Evolutionary conservation across 1,140 invertebrate species (phyloP), one percentile per base, ranked within the genome.

Genomic region (Eupristina koningsbergeri): DNA sequence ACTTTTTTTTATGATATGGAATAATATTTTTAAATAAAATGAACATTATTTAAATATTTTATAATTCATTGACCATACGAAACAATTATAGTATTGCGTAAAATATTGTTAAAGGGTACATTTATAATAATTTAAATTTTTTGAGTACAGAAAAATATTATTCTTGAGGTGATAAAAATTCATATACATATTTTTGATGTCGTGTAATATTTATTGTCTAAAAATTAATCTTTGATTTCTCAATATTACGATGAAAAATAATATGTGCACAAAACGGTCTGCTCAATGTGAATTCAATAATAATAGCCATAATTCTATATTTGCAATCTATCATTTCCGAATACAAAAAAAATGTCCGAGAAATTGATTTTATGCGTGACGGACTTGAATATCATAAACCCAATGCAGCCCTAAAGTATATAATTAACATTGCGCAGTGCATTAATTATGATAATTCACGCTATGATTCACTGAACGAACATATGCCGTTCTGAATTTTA

Each of bases 391-490:
- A 41, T 71, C 3, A n/a, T 26, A 41, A 11, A 71, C 26, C 36
- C 19, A 71, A n/a, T n/a, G 67, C 36, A 22, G 41, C 67, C 67
- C 67, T 39, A 76, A 58, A 58, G 50, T 76, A 58, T 29, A 76
- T 36, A 76, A 76, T 76, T 76, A 76, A 76, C 47, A 34, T 36
- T 41, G 41, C 9, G 86, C 86, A 86, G 86, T 86, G 86, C 86
- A 89, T 89, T 90, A 90, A 88, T 89, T 91, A 91, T 91, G 89
- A 86, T 91, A 91, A 90, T 91, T 89, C 45, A 53, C 85, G 85
- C 87, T 87, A 90, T 92, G 90, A 92, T 92, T 92, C 91, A 91
- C 88, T 88, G 74, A 79, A 69, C 86, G 89, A 91, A 90, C 91
- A 92, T 91, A 92, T 92, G 91, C 86, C 85, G 85, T 76, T 85